These are phyloP conservation scores for Larimichthys polyactis DNA, from an alignment of 2,113 vertebrate species.

Conservation along the genomic window DNA sequence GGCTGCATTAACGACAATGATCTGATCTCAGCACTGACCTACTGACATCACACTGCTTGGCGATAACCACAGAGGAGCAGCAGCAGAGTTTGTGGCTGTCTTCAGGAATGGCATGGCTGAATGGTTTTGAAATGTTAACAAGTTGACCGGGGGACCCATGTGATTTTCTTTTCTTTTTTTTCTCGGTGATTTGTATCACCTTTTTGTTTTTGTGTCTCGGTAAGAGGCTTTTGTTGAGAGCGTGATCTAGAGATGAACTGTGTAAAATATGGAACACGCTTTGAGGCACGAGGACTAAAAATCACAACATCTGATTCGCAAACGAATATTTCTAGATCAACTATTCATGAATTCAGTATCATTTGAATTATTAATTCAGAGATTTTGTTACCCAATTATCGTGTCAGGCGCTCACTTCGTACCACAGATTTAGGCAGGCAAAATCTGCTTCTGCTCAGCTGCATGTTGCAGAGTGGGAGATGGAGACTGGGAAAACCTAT, in stretches of 20 bases:
- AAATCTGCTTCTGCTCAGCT: slow-evolving; percentile 49
- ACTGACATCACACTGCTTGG: slow-evolving; percentile 40
- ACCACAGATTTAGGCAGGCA: slow-evolving; percentile 21
- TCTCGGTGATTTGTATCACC: slow-evolving; percentile 28
- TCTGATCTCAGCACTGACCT: slow-evolving; percentile 55
- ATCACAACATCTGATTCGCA: slow-evolving; percentile 35
- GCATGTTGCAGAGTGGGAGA: slow-evolving; percentile 32
- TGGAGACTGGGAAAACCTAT: slow-evolving; percentile 70
- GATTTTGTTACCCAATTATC: slow-evolving; percentile 67
- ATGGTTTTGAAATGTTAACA: slow-evolving; percentile 66
- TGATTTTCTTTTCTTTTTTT: slow-evolving; percentile 1
- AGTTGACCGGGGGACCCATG: slow-evolving; percentile 32
- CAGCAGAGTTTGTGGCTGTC: slow-evolving; percentile 49
- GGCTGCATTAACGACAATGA: slow-evolving; percentile 24
- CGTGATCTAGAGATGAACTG: slow-evolving; percentile 41
- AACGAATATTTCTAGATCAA: slow-evolving; percentile 35
- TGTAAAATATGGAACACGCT: slow-evolving; percentile 33
- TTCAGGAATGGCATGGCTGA: slow-evolving; percentile 45
- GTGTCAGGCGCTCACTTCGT: slow-evolving; percentile 35
- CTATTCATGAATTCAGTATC: slow-evolving; percentile 57
- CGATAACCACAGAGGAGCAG: slow-evolving; percentile 30
- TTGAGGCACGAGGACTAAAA: slow-evolving; percentile 6
- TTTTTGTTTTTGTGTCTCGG: slow-evolving; percentile 41
- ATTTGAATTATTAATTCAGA: slow-evolving; percentile 62
- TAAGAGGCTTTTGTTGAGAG: slow-evolving; percentile 30